Conservation (phyloP, 2,113 vertebrate species). For the Callithrix jacchus region DNA sequence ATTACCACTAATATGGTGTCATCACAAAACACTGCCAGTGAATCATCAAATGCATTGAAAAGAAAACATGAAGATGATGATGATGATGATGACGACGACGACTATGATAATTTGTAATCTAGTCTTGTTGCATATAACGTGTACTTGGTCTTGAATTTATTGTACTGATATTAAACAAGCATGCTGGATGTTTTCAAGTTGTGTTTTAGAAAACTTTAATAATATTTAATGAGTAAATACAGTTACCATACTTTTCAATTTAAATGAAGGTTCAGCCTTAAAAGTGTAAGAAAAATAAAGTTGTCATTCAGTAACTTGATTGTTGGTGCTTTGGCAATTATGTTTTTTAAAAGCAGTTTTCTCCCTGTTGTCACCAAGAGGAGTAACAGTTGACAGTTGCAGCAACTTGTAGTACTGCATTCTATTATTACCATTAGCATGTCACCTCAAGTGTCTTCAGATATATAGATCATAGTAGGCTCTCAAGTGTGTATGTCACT, state of each 20-base stretch:
- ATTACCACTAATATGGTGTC: constrained; percentile 95
- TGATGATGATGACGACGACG: constrained; percentile 91
- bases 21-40: constrained; percentile 83
- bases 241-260: constrained; percentile 29
- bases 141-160: constrained; percentile 28
- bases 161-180: constrained; percentile 60
- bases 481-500: background rate
- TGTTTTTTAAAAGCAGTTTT: constrained; percentile 50
- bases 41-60: constrained; percentile 88
- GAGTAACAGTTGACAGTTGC: background rate
- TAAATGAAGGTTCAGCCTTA: constrained; percentile 48
- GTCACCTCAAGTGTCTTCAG: background rate
- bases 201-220: constrained; percentile 47
- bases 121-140: background rate
- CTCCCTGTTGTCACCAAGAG: background rate
- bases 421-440: background rate
- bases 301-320: constrained; percentile 52
- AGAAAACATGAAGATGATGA: constrained; percentile 96
- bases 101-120: constrained; percentile 88
- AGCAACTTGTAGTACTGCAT: background rate
- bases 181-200: constrained; percentile 65
- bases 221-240: constrained; percentile 54
- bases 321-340: constrained; percentile 53
- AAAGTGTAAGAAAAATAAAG: constrained; percentile 73
- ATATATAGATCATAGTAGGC: background rate